Base-by-base conservation (phyloP, 1,140 invertebrate species). In the Drosophila obscura region DNA sequence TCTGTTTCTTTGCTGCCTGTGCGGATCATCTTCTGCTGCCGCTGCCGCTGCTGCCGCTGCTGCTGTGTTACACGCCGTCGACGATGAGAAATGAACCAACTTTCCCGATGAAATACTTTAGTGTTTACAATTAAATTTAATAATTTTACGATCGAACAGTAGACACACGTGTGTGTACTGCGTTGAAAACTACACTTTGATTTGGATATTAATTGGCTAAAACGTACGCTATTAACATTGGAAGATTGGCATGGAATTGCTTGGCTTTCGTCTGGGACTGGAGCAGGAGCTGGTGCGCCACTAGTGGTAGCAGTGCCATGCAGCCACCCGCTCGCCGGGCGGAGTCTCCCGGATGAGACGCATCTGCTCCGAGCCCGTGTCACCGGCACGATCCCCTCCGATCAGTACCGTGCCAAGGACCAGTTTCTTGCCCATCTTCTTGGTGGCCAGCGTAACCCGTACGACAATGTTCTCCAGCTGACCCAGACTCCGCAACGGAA, bases 351-450 rank as follows among this genome's bases (percentile, higher is more conserved):
- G 52, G 5, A 91, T 55, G 0, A 67, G 65, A 2, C 72, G 46
- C 84, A 90, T 59, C 50, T 91, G 89, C 43, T 75, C 81, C 13
- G 56, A 35, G 6, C 80, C 89, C 26, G 77, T 67, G 4, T 79
- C 80, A 4, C 51, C 53, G 6, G 78, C 45, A 13, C 73, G 58
- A 5, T 46, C 50, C 4, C 55, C 60, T 6, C 89, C 84, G 7
- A 91, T 49, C 8, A 85, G 26, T 0, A 91, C 89, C 0, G 89
- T 89, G 48, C 89, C 89, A 13, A 91, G 56, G 22, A 94, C 92
- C 5, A 92, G 85, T 80, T 95, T 95, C 73, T 94, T 94, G 26
- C 93, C 94, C 92, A 93, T 73, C 66, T 91, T 91, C 49, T 91
- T 91, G 15, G 90, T 91, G 13, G 90, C 90, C 52, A 91, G 5